These are phyloP conservation scores for Hybos culiciformis DNA, from an alignment of 2,888 invertebrate genomes.

Conservation along the genomic window DNA sequence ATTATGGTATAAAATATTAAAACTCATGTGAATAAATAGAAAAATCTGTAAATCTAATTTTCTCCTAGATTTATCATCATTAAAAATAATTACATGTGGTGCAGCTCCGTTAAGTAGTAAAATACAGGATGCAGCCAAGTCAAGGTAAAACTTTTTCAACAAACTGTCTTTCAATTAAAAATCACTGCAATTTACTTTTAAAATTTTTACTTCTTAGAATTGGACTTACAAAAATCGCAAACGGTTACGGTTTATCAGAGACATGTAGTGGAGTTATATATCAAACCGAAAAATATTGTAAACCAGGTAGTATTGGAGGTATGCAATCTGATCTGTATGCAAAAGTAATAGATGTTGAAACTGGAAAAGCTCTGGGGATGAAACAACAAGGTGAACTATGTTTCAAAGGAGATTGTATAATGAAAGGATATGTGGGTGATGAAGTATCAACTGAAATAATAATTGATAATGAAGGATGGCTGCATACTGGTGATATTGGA, in stretches of 20 bases:
- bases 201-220: conserved; percentile 17
- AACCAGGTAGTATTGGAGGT: conserved; percentile 52
- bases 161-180: neutral
- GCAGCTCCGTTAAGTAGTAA: conserved; percentile 71
- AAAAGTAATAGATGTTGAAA: conserved; percentile 50
- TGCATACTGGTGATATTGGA: conserved; percentile 69
- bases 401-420: conserved; percentile 64
- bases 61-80: conserved; percentile 57
- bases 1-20: too few relatives aligned
- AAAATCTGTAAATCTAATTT: too few relatives aligned
- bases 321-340: conserved; percentile 51
- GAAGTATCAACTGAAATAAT: conserved; percentile 49
- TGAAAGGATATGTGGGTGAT: conserved; percentile 75
- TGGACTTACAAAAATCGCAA: conserved; percentile 42
- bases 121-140: conserved; percentile 43
- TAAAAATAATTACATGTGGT: conserved; percentile 58
- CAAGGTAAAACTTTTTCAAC: conserved; percentile 15
- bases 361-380: conserved; percentile 47
- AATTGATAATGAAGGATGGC: conserved; percentile 56
- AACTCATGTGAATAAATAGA: too few relatives aligned
- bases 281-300: conserved; percentile 31
- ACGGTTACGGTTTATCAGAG: conserved; percentile 74
- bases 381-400: conserved; percentile 68
- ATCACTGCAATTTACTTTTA: neutral
- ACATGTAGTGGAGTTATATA: conserved; percentile 46